Percentiles rank a stretch among this genome's conserved stretches.
phyloP scores from a whole-genome alignment of 2,888 invertebrate species.

The Rhamnusium bicolor region DNA sequence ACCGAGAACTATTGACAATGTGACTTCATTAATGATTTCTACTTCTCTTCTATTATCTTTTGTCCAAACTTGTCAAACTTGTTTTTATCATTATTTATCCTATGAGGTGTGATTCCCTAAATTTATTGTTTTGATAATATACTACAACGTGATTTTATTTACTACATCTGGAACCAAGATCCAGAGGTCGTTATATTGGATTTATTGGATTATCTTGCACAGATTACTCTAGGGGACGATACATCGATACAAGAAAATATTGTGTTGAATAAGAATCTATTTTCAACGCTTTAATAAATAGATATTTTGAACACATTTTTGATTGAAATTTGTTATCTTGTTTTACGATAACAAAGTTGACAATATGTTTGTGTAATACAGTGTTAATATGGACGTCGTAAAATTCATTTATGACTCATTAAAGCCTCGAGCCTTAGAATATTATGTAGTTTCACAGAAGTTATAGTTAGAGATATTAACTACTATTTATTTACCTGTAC shows the following conservation, averaged over 20 bases:
- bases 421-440: no score
- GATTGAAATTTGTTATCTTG: neutral
- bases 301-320: neutral
- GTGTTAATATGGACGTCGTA: neutral
- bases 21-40: no score
- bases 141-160: conserved; percentile 20
- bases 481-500: no score
- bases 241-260: conserved; percentile 2
- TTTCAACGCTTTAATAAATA: neutral
- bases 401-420: neutral
- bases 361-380: neutral
- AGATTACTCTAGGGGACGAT: conserved; percentile 29
- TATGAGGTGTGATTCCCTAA: neutral
- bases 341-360: neutral
- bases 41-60: no score
- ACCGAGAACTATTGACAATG: no score
- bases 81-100: no score
- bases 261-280: conserved; percentile 5
- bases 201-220: conserved; percentile 30
- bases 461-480: no score
- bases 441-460: no score
- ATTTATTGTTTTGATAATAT: neutral
- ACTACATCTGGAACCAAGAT: conserved; percentile 30
- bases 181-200: conserved; percentile 23
- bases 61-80: no score